These are phyloP conservation scores for Channallabes apus DNA, from an alignment of 2,797 vertebrate genomes.

Conservation along the genomic window DNA sequence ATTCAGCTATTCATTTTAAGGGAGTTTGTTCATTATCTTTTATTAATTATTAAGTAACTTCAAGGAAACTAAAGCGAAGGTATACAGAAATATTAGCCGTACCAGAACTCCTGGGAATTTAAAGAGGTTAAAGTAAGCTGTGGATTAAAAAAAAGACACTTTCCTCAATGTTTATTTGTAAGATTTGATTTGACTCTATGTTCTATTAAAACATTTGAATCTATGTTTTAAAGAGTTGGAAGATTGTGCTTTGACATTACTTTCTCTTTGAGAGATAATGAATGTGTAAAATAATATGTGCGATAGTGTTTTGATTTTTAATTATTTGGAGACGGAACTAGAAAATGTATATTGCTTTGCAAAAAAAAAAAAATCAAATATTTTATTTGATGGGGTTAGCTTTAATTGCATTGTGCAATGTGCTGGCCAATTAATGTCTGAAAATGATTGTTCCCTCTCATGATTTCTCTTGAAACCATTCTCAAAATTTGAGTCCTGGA, in stretches of 20 bases:
- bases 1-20: neutral
- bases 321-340: too few species aligned
- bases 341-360: too few species aligned
- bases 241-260: neutral
- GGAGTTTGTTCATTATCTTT: neutral
- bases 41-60: neutral
- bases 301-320: too few species aligned
- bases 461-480: too few species aligned
- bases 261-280: neutral
- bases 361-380: too few species aligned
- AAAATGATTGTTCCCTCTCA: too few species aligned
- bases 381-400: too few species aligned
- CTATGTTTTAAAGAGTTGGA: neutral
- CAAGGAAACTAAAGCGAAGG: neutral
- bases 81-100: neutral
- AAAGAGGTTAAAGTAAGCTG: neutral
- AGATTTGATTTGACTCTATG: neutral
- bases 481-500: too few species aligned
- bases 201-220: too few species aligned
- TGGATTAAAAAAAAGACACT: neutral
- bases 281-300: too few species aligned
- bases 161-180: neutral
- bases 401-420: too few species aligned
- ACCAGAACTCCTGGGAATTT: neutral
- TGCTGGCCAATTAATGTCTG: too few species aligned